A percentile compares a stretch with the other conserved stretches of the same genome.
phyloP scores from a whole-genome alignment of 1,140 invertebrate species.

The Cyclargus thomasi region DNA sequence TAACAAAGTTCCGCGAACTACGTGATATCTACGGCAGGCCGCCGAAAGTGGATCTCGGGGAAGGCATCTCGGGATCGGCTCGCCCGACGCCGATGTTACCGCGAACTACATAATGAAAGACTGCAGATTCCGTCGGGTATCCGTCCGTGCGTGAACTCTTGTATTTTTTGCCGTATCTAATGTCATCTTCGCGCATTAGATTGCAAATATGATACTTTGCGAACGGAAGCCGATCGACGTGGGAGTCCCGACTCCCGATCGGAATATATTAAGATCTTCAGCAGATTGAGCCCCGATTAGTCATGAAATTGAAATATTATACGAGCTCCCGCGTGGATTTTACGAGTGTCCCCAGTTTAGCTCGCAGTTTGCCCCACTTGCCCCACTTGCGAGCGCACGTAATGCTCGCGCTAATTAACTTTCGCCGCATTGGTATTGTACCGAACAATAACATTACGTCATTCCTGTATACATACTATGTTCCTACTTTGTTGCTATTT shows the following conservation, averaged over 20 bases:
- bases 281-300: conserved; percentile 13
- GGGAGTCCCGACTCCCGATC: conserved; percentile 50
- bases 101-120: conserved; percentile 64
- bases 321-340: conserved; percentile 44
- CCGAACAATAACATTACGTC: not conserved
- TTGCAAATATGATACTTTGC: conserved; percentile 35
- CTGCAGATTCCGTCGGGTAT: conserved; percentile 33
- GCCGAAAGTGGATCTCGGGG: conserved; percentile 63
- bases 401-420: conserved; percentile 5
- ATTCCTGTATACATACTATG: not conserved
- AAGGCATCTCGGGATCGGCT: conserved; percentile 47
- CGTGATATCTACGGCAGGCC: conserved; percentile 71
- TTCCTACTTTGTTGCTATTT: conserved; percentile 2
- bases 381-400: not conserved
- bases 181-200: conserved; percentile 38
- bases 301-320: conserved; percentile 31
- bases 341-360: conserved; percentile 14
- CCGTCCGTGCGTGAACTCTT: conserved; percentile 36
- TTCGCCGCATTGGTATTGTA: conserved; percentile 13
- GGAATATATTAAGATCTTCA: conserved; percentile 21
- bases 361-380: conserved; percentile 10
- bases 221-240: conserved; percentile 41
- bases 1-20: conserved; percentile 73
- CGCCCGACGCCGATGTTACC: conserved; percentile 58
- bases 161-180: conserved; percentile 52